Evolutionary conservation across 2,113 vertebrate species (phyloP).

Genomic region (Neolamprologus sp.): DNA sequence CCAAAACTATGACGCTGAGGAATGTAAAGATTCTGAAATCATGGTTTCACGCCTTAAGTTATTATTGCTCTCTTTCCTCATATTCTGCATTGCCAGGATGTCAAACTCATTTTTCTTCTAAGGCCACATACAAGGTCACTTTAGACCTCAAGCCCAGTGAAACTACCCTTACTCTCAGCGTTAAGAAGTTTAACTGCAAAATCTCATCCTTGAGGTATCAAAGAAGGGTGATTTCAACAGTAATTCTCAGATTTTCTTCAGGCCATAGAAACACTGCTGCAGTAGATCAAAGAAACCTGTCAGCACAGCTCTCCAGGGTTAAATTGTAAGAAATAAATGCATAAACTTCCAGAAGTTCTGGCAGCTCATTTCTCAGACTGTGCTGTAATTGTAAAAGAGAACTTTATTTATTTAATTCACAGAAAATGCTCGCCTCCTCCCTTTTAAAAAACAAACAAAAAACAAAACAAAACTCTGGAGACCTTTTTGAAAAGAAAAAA

Average conservation of each 20-base stretch:
- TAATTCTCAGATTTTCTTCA: not conserved
- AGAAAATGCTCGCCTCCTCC: not conserved
- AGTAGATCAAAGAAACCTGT: not conserved
- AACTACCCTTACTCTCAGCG: not conserved
- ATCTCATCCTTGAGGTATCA: not conserved
- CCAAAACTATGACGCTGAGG: not conserved
- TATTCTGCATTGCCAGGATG: not conserved
- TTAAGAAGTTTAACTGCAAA: not conserved
- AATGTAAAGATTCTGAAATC: not conserved
- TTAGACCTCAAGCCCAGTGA: not conserved
- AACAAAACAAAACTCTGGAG: not conserved
- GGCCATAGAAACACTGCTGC: not conserved
- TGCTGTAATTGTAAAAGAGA: not conserved
- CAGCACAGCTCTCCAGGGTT: not conserved
- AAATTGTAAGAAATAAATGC: not conserved
- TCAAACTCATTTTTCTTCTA: not conserved
- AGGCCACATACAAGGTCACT: not conserved
- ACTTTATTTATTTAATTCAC: not conserved
- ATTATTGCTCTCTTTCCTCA: not conserved
- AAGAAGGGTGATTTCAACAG: not conserved
- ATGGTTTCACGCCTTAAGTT: not conserved
- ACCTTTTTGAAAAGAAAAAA: not conserved
- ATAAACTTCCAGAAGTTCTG: not conserved
- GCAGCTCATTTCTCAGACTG: not conserved
- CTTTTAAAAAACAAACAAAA: not conserved